Base-by-base conservation (phyloP, 2,797 vertebrate genomes). In the Pelobates cultripes region DNA sequence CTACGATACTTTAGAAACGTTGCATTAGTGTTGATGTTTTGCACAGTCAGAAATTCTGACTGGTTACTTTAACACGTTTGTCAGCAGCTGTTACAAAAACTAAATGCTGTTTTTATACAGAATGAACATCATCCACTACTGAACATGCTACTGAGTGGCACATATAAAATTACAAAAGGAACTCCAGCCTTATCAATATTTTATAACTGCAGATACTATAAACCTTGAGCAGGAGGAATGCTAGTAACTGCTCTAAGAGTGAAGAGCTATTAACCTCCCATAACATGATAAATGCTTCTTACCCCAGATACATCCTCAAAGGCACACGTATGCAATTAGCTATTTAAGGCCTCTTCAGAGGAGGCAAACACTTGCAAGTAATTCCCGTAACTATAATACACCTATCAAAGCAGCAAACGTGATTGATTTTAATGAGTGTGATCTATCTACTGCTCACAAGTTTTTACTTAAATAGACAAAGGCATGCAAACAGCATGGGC, bases 371-470 rank as follows among this genome's bases (percentile, higher is more conserved):
- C 61, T 40, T 66, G n/a, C 74, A 75, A 66, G 43, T 10, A 64
- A 75, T 66, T 75, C 74, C 61, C 74, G 28, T 40, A 66, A 43
- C 45, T 68, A 28, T n/a, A 77, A 44, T 17, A 51, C 3, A 60
- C 17, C 9, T 15, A 67, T 67, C 75, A 66, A 68, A 77, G 63
- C 45, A 68, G 55, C 2, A 55, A 74, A 15, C 4, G 73, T 43
- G 7, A 63, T 61, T 75, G 57, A 63, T 64, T 75, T 14, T 5
- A 55, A 17, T 51, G 45, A 63, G 43, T 53, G 17, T 41, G 75
- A 15, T 67, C 14, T 51, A 68, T n/a, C 43, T 41, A 41, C 42
- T 15, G 40, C 12, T 60, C 41, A 61, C 12, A 1, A 10, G n/a
- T 17, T 75, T 13, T 43, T 9, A 44, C 7, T 47, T 15, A 76